Conservation (phyloP, 2,888 invertebrate species). For the Epinotia ramella region DNA sequence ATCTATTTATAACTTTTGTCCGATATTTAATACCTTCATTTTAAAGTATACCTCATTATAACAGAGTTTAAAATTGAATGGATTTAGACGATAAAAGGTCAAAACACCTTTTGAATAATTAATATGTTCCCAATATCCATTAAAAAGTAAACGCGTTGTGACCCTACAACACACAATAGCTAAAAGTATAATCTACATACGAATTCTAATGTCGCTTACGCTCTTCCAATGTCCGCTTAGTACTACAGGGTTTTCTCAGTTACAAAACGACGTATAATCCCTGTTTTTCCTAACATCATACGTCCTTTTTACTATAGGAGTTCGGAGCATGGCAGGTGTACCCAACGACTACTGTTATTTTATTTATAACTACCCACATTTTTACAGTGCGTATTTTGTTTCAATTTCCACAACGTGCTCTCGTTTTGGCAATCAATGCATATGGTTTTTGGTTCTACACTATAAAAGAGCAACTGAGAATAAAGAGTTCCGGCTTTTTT, state of each 20-base stretch:
- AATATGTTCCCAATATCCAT: conserved; percentile 9
- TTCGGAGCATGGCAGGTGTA: conserved; percentile 28
- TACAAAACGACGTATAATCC: not conserved
- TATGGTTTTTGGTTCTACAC: not conserved
- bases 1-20: conserved; percentile 3
- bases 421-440: not conserved
- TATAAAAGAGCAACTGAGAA: not conserved
- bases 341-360: conserved; percentile 34
- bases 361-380: conserved; percentile 36
- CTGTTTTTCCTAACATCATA: not conserved
- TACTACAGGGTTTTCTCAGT: not conserved
- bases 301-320: not conserved
- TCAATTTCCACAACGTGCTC: conserved; percentile 8
- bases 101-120: conserved; percentile 7
- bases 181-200: not conserved
- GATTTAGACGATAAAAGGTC: not conserved
- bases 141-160: not conserved
- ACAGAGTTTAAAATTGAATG: not conserved
- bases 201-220: not conserved
- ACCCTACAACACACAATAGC: not conserved
- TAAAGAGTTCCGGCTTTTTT: not conserved
- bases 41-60: not conserved
- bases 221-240: not conserved
- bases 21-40: not conserved
- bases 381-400: conserved; percentile 24